Conservation (phyloP, 1,140 invertebrate species). For the Rhopalosiphum padi region DNA sequence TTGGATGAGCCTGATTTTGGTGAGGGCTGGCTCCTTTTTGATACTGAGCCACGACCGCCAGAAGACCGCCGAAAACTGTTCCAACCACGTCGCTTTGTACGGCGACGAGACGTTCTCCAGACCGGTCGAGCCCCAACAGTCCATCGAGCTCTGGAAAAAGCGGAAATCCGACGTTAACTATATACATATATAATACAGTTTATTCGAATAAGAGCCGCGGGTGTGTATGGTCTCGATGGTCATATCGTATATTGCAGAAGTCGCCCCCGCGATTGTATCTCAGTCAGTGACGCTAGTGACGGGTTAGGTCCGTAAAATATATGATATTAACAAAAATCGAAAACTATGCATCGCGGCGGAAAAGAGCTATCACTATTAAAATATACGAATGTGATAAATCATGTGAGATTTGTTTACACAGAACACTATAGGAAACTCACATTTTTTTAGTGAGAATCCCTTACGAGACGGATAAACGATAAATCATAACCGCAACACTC, state of each 20-base stretch:
- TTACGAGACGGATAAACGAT: background rate
- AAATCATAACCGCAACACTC: background rate
- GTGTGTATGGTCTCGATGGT: background rate
- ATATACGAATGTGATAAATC: background rate
- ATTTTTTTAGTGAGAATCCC: background rate
- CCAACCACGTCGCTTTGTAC: conserved; percentile 87
- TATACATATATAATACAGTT: background rate
- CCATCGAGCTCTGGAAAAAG: conserved; percentile 6
- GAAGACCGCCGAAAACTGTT: conserved; percentile 86
- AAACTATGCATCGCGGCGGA: background rate
- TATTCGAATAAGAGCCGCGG: background rate
- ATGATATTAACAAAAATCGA: background rate
- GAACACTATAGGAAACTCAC: background rate
- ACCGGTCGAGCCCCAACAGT: conserved; percentile 59
- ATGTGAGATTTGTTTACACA: background rate
- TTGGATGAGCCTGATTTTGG: conserved; percentile 87
- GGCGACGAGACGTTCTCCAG: conserved; percentile 64
- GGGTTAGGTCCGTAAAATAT: background rate
- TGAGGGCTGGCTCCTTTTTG: conserved; percentile 86
- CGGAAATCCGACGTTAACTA: background rate
- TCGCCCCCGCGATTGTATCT: too few species aligned
- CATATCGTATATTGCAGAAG: too few species aligned
- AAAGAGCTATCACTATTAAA: too few species aligned
- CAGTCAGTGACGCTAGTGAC: background rate
- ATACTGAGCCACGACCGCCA: conserved; percentile 90